These are phyloP conservation scores for Heterochromis multidens DNA, from an alignment of 2,113 vertebrate genomes.

Conservation along the genomic window DNA sequence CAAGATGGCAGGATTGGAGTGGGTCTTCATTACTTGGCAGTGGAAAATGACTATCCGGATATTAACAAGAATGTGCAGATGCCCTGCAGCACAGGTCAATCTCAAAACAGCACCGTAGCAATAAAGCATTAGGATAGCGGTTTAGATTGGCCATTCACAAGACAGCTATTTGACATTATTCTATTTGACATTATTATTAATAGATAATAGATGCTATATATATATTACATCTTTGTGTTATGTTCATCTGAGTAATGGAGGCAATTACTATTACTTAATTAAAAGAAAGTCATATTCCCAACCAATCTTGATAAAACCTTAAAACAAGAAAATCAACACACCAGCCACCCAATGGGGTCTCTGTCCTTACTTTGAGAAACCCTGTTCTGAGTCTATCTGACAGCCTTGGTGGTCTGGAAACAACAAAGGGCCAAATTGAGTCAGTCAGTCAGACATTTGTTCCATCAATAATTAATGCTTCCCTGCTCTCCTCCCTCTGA, in stretches of 20 bases:
- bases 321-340: not conserved
- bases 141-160: not conserved
- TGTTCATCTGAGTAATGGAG: not conserved
- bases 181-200: not conserved
- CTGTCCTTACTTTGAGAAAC: conserved; percentile 17
- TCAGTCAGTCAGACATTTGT: conserved; percentile 74
- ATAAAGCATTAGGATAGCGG: not conserved
- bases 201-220: not conserved
- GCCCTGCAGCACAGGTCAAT: conserved; percentile 23
- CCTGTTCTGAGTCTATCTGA: conserved; percentile 40
- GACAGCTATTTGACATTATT: not conserved
- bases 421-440: conserved; percentile 69
- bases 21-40: conserved; percentile 12
- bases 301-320: not conserved
- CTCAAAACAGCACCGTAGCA: not conserved
- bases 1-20: conserved; percentile 10
- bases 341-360: not conserved
- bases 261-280: not conserved
- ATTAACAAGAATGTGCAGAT: conserved; percentile 23
- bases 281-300: not conserved
- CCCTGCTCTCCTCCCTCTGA: conserved; percentile 52
- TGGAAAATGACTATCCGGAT: conserved; percentile 19
- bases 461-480: conserved; percentile 71
- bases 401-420: conserved; percentile 63
- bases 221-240: not conserved